phyloP scores from a whole-genome alignment of 2,888 invertebrate genomes.

The Apodemia duryi region DNA sequence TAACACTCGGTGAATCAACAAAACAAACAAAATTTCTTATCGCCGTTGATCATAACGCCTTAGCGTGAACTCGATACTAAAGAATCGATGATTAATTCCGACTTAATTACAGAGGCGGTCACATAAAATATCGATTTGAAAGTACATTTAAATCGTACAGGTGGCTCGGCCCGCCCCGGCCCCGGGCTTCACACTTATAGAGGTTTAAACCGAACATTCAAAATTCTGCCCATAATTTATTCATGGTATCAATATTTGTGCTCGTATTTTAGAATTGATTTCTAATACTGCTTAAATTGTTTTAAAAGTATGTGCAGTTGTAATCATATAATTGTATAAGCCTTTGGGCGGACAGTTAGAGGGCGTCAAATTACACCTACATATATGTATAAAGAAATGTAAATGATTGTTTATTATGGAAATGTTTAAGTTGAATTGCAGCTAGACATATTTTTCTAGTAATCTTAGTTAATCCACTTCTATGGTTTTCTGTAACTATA shows the following conservation, averaged over 20 bases:
- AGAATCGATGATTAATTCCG: conserved; percentile 54
- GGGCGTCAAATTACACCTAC: background rate
- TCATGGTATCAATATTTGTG: conserved; percentile 17
- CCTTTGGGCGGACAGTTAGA: background rate
- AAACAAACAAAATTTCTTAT: conserved; percentile 12
- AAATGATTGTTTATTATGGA: no score
- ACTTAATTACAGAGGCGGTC: conserved; percentile 70
- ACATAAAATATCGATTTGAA: conserved; percentile 74
- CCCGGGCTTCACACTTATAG: conserved; percentile 55
- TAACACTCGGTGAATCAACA: conserved; percentile 6
- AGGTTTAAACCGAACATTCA: conserved; percentile 20
- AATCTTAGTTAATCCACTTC: no score
- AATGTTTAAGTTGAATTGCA: no score
- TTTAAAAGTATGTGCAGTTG: background rate
- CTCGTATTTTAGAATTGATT: conserved; percentile 14
- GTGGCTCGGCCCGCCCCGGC: conserved; percentile 64
- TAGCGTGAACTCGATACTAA: conserved; percentile 56
- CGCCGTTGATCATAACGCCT: conserved; percentile 54
- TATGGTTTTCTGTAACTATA: no score
- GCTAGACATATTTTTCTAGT: no score
- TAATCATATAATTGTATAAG: background rate
- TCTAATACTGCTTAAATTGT: background rate
- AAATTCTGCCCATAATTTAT: conserved; percentile 13
- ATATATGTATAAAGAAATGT: no score
- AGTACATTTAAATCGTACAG: conserved; percentile 65